A percentile compares a stretch with the other conserved stretches of the same genome.
Conservation (phyloP, 2,888 invertebrate species). For the Euspilapteryx auroguttella region DNA sequence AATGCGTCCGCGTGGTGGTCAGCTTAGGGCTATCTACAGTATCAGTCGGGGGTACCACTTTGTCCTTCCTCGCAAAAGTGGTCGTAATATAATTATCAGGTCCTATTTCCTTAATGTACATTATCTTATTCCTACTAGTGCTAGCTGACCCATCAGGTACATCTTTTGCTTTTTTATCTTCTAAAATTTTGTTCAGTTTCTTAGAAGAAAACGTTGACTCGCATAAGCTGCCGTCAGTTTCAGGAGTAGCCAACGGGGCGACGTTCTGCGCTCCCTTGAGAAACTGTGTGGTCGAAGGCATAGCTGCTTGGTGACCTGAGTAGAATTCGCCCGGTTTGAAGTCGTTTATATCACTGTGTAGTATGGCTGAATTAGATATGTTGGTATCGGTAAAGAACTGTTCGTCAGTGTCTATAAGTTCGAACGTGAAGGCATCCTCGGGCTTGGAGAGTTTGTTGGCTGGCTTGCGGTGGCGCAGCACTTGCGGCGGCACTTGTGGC, state of each 20-base stretch:
- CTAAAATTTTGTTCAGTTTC: constrained; percentile 45
- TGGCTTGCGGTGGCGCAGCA: constrained; percentile 69
- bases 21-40: constrained; percentile 27
- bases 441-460: constrained; percentile 64
- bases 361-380: constrained; percentile 38
- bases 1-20: constrained; percentile 40
- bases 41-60: constrained; percentile 21
- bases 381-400: constrained; percentile 54
- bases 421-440: constrained; percentile 82
- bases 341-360: constrained; percentile 39
- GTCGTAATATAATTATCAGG: constrained; percentile 76
- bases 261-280: constrained; percentile 42
- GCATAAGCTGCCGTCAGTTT: constrained; percentile 62
- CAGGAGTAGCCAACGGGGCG: constrained; percentile 64
- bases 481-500: constrained; percentile 75
- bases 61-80: constrained; percentile 54
- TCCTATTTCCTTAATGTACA: constrained; percentile 68
- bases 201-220: constrained; percentile 56
- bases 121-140: constrained; percentile 55
- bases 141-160: constrained; percentile 40
- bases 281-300: constrained; percentile 38
- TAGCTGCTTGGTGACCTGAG: constrained; percentile 33
- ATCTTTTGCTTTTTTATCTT: constrained; percentile 39
- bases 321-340: constrained; percentile 56
- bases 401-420: constrained; percentile 83